Base-by-base conservation (phyloP, 1,140 invertebrate genomes). In the Nylanderia fulva region DNA sequence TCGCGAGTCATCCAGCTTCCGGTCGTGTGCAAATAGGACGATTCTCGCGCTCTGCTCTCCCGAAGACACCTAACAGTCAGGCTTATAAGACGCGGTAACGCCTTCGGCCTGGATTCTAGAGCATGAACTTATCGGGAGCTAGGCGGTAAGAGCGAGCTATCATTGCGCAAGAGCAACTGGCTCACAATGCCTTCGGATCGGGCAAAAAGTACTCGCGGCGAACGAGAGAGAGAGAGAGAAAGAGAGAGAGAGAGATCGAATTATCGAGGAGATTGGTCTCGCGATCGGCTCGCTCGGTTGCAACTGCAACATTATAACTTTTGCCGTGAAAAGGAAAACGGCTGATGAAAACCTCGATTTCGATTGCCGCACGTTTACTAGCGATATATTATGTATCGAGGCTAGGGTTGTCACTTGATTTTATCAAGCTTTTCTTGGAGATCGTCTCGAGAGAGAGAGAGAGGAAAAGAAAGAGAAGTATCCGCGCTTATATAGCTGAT, bases 111-210 rank as follows among this genome's bases (percentile, higher is more conserved):
- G 88, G 92, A 94, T 94, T 94, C 93, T 93, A 92, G 91, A 93
- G 93, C 92, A 93, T 94, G 93, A 94, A 94, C 93, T 93, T 94
- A 94, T 93, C 91, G 91, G 93, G 93, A 93, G 91, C 77, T 77
- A 85, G 83, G 76, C 83, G 88, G 76, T 69, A 61, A 90, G n/a
- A n/a, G 87, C 89, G 90, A 91, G 90, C 92, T 91, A 91, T 91
- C 84, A 93, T 94, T 93, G 93, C 92, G 93, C 93, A 94, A 94
- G 72, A 94, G 72, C 92, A 79, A 87, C 91, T 48, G 86, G 89
- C 92, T 91, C 91, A 93, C 92, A 93, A 93, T 92, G 89, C 90
- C 89, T 93, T 88, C 90, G 58, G 74, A 84, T 75, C 80, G 61
- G 80, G 76, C 63, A 90, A 90, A 91, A 90, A 91, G 89, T 91